A percentile compares a stretch with the other conserved stretches of the same genome.
These are phyloP conservation scores for Myiotriccus ornatus DNA, from an alignment of 2,797 vertebrate genomes.

Conservation along the genomic window DNA sequence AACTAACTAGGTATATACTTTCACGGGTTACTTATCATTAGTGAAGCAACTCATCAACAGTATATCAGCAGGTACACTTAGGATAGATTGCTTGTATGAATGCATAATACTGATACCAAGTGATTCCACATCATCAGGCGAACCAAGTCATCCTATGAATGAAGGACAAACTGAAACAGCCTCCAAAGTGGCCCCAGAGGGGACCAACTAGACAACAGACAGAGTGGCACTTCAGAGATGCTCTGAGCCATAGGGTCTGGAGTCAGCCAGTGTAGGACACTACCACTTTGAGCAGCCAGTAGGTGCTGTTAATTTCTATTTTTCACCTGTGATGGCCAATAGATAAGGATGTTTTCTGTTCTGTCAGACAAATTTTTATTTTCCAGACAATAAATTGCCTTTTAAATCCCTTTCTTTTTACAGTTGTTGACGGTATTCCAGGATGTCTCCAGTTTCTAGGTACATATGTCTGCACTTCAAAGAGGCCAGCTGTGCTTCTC, in stretches of 20 bases:
- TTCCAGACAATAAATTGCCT: neutral
- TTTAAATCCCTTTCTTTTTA: neutral
- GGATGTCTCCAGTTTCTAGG: neutral
- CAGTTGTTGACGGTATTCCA: neutral
- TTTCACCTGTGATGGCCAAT: neutral
- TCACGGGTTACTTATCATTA: neutral
- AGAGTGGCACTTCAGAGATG: neutral
- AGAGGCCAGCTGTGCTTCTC: neutral
- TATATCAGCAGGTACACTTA: neutral
- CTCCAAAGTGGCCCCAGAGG: neutral
- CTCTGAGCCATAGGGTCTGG: neutral
- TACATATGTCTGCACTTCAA: neutral
- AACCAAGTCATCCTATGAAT: accelerated
- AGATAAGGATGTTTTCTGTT: neutral
- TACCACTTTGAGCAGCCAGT: neutral
- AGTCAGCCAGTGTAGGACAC: neutral
- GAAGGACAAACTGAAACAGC: neutral
- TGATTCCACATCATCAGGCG: neutral
- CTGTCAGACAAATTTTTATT: neutral
- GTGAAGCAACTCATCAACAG: neutral
- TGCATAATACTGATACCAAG: neutral
- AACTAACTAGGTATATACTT: neutral
- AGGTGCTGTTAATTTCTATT: neutral
- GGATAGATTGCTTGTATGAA: neutral
- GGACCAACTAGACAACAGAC: neutral